Conservation (phyloP, 1,140 invertebrate genomes). For the Odontomachus brunneus region DNA sequence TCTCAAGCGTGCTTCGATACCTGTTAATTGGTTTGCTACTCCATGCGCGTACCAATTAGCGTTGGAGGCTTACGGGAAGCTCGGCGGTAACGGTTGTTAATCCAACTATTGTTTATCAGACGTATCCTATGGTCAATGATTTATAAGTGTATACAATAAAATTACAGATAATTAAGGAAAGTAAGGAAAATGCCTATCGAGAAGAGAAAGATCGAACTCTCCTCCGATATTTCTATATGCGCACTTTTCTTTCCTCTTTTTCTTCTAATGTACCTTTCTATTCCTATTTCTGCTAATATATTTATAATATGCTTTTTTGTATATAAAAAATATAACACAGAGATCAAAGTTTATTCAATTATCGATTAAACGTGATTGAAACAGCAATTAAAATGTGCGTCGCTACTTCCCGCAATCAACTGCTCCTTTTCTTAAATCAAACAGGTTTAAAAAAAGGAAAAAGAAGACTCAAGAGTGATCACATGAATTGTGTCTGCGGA, state of each 20-base stretch:
- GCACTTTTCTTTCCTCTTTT: not conserved
- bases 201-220: not conserved
- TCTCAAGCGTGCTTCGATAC: conserved; percentile 46
- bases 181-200: not conserved
- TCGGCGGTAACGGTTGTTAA: conserved; percentile 48
- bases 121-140: not conserved
- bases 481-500: conserved; percentile 46
- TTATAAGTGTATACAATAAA: conserved; percentile 1
- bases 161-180: not conserved
- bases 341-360: no score
- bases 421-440: conserved; percentile 3
- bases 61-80: conserved; percentile 16
- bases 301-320: no score
- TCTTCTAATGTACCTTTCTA: no score
- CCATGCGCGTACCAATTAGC: conserved; percentile 59
- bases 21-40: conserved; percentile 54
- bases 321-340: no score
- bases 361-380: conserved; percentile 14
- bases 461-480: conserved; percentile 30
- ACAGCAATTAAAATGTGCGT: conserved; percentile 11
- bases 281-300: no score
- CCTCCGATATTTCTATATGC: not conserved
- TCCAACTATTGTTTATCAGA: conserved; percentile 17
- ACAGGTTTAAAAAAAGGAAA: conserved; percentile 16
- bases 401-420: conserved; percentile 33